Percentiles rank a stretch among this genome's conserved stretches.
phyloP scores from a whole-genome alignment of 1,140 invertebrate species.

The Psilanteris sp. region DNA sequence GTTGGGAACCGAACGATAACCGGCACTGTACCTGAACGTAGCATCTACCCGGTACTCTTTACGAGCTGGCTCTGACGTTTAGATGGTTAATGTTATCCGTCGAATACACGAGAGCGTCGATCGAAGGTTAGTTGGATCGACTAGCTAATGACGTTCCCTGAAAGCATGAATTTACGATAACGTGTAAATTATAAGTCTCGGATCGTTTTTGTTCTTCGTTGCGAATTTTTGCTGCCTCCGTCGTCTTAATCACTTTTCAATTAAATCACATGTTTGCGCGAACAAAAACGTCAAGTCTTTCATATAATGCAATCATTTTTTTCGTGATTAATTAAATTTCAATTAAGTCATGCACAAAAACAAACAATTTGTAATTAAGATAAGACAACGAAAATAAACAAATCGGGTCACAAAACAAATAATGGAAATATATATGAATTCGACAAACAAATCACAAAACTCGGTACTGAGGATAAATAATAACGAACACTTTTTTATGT shows the following conservation, averaged over 20 bases:
- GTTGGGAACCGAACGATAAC: conserved; percentile 75
- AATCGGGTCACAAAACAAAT: too few species aligned
- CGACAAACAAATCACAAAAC: too few species aligned
- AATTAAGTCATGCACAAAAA: too few species aligned
- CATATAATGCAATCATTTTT: too few species aligned
- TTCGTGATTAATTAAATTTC: too few species aligned
- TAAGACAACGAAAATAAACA: too few species aligned
- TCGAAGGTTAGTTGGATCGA: conserved; percentile 59
- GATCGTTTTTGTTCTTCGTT: conserved; percentile 14
- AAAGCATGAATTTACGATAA: conserved; percentile 59
- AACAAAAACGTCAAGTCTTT: too few species aligned
- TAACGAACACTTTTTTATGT: too few species aligned
- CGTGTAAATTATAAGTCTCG: conserved; percentile 47
- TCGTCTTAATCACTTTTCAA: conserved; percentile 13
- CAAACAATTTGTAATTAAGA: too few species aligned
- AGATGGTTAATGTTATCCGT: conserved; percentile 64
- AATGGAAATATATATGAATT: too few species aligned
- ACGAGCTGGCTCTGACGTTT: conserved; percentile 64
- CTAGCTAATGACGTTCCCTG: conserved; percentile 57
- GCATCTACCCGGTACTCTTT: conserved; percentile 61
- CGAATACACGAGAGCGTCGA: conserved; percentile 58
- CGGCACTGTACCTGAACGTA: conserved; percentile 59
- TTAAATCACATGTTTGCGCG: neutral
- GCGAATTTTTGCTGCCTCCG: conserved; percentile 1
- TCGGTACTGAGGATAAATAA: too few species aligned